A percentile compares a stretch with the other conserved stretches of the same genome.
phyloP scores from a whole-genome alignment of 2,113 vertebrate genomes.

The Plecotus auritus region DNA sequence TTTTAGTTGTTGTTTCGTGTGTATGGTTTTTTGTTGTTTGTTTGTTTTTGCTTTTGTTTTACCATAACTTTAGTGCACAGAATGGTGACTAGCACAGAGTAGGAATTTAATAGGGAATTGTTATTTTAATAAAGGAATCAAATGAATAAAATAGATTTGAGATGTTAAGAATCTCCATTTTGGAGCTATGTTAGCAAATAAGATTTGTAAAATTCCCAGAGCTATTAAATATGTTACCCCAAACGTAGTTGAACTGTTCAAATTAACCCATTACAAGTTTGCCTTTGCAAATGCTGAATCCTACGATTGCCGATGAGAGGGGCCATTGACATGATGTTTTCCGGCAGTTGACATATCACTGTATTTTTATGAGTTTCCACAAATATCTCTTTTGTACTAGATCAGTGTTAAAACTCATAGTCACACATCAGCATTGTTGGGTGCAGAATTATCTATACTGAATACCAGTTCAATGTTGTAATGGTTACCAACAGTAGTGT shows the following conservation, averaged over 20 bases:
- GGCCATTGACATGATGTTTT: background rate
- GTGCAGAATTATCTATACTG: background rate
- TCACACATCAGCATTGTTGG: background rate
- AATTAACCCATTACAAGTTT: background rate
- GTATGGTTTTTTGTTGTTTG: background rate
- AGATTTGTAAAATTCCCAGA: background rate
- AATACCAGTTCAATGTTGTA: background rate
- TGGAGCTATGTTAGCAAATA: background rate
- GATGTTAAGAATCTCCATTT: background rate
- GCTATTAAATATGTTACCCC: conserved; percentile 9
- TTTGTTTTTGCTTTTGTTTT: background rate
- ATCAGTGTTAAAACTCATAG: background rate
- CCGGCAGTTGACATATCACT: background rate
- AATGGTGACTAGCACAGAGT: background rate
- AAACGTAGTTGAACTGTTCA: background rate
- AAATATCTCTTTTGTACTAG: background rate
- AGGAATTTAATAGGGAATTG: background rate
- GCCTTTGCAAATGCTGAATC: background rate
- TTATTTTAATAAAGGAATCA: background rate
- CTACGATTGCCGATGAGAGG: background rate
- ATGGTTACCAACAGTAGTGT: background rate
- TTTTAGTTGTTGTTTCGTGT: background rate
- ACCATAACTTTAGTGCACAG: background rate
- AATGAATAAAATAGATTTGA: background rate
- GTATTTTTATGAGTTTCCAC: background rate